Conservation (phyloP, 2,888 invertebrate species). For the Hydropsyche betteni region DNA sequence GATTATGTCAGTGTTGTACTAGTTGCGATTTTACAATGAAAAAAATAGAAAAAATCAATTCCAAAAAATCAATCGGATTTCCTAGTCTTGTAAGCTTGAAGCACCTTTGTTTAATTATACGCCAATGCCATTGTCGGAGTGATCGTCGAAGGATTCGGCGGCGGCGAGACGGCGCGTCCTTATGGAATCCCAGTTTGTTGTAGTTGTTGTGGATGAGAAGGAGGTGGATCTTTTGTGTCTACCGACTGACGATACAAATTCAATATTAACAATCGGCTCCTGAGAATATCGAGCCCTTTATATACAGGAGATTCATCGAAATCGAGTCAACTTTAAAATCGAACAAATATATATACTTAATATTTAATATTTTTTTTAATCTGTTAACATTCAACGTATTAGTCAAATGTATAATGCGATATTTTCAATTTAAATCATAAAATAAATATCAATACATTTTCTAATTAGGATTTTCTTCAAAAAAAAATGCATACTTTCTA, state of each 20-base stretch:
- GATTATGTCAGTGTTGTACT: too few species aligned
- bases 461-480: too few species aligned
- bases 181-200: slow-evolving; percentile 31
- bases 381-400: too few species aligned
- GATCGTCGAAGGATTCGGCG: slow-evolving; percentile 35
- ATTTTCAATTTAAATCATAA: too few species aligned
- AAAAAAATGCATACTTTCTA: too few species aligned
- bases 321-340: not conserved
- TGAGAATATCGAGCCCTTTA: not conserved
- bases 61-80: not conserved
- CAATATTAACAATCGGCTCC: slow-evolving; percentile 34
- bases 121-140: slow-evolving; percentile 50
- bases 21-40: not conserved
- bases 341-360: too few species aligned
- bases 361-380: too few species aligned
- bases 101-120: slow-evolving; percentile 47
- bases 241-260: slow-evolving; percentile 23
- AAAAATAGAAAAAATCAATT: not conserved
- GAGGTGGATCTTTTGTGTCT: slow-evolving; percentile 23
- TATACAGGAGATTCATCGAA: slow-evolving; percentile 11
- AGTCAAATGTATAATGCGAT: too few species aligned
- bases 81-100: too few species aligned
- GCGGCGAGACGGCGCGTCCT: slow-evolving; percentile 42
- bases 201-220: too few species aligned
- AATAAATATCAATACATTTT: too few species aligned